A percentile compares a stretch with the other conserved stretches of the same genome.
Evolutionary conservation across 2,113 vertebrate species (phyloP).

Genomic region (Irena cyanogastra): DNA sequence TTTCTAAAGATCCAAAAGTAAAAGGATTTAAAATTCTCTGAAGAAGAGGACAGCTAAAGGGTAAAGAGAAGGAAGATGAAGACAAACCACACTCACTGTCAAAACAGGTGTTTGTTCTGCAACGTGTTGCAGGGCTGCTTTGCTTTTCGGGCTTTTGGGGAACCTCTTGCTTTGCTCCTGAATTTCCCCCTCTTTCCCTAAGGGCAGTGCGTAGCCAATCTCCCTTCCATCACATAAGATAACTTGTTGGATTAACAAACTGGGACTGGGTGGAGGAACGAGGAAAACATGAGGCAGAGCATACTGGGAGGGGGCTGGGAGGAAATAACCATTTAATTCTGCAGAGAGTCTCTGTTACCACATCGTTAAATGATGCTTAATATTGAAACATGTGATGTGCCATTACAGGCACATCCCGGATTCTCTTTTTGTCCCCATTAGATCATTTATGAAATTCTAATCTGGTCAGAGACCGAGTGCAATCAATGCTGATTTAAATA

Average conservation of each 20-base stretch:
- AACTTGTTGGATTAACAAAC: constrained; percentile 40
- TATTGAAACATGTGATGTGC: neutral
- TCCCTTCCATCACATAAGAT: neutral
- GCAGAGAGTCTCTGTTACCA: constrained; percentile 24
- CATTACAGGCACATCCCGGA: neutral
- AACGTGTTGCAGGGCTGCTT: constrained; percentile 63
- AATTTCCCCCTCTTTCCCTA: neutral
- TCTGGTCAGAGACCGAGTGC: neutral
- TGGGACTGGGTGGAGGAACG: neutral
- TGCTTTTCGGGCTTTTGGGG: neutral
- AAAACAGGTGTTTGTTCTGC: constrained; percentile 72
- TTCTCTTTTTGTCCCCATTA: neutral
- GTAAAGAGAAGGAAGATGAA: constrained; percentile 19
- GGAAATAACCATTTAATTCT: constrained; percentile 12
- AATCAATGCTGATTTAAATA: constrained; percentile 1
- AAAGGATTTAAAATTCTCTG: constrained; percentile 45
- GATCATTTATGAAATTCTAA: neutral
- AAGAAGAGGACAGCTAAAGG: constrained; percentile 43
- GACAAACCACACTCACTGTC: constrained; percentile 31
- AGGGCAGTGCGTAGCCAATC: neutral
- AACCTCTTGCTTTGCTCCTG: neutral
- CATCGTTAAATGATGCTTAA: constrained; percentile 5
- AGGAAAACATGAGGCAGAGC: neutral
- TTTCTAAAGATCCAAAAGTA: constrained; percentile 36
- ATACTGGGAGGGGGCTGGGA: neutral